Conservation (phyloP, 2,113 vertebrate species). For the Plecturocebus donacophilus region DNA sequence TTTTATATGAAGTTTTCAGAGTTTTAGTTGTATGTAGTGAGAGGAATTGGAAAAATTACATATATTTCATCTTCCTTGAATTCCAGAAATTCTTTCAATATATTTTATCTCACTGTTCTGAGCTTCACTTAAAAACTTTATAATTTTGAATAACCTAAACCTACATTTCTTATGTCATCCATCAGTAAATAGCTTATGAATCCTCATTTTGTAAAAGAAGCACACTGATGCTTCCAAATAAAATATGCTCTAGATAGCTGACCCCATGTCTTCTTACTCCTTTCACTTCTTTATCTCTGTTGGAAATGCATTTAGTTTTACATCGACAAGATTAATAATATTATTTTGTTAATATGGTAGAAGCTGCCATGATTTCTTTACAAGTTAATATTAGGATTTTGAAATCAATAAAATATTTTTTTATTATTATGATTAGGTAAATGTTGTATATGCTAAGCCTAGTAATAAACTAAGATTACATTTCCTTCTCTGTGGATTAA, state of each 20-base stretch:
- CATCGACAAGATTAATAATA: neutral
- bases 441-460: neutral
- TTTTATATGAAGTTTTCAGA: neutral
- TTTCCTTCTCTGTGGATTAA: neutral
- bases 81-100: neutral
- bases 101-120: neutral
- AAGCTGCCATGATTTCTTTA: neutral
- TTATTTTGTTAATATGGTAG: neutral
- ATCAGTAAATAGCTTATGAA: neutral
- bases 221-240: neutral
- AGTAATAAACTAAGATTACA: neutral
- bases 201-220: neutral
- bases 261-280: neutral
- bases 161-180: neutral
- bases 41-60: neutral
- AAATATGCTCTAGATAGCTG: neutral
- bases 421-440: neutral
- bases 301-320: neutral
- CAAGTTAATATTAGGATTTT: neutral
- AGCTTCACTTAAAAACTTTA: neutral
- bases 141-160: neutral
- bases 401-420: neutral
- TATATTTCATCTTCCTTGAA: neutral
- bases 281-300: neutral
- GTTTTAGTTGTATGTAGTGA: neutral